Base-by-base conservation (phyloP, 2,797 vertebrate species). In the Geotrypetes seraphini region DNA sequence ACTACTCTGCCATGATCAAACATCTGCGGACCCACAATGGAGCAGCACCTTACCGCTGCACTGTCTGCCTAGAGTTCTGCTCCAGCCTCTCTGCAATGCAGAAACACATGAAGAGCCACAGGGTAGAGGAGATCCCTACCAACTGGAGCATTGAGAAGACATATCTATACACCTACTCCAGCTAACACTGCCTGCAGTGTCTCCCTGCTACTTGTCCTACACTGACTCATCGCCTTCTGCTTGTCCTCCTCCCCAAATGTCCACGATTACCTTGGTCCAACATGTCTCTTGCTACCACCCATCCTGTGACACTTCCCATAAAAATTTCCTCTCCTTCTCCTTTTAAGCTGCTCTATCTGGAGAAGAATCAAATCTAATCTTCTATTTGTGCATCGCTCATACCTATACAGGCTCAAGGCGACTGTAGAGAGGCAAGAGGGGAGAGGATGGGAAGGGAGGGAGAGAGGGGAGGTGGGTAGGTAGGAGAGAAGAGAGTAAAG, bases 1-100 rank as follows among this genome's bases (percentile, higher is more conserved):
- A 92, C 69, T 89, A 89, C 69, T 90, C 88, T 0, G 88, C 88
- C 59, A 90, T 90, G 85, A 88, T 88, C 65, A 91, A 91, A 59
- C 89, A 91, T 69, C 85, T 90, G 50, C 73, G 88, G 34, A 91
- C 88, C 6, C 88, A 90, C 11, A 78, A 73, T 2, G 88, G 88
- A 3, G 86, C 84, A 0, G 57, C 79, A 1, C 89, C 88, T 10
- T 90, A 92, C 58, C 82, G 78, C 69, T 90, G 89, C 68, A 85
- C 86, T 2, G 59, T 81, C 25, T 91, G 89, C 60, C 39, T 60
- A 39, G 81, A 81, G 34, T 90, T 78, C 73, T 86, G 87, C 63
- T 78, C 69, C 57, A 91, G 86, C 63, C 76, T 85, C 54, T 81
- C 80, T 1, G 66, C 83, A 57, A 90, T 90, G 88, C 87, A 88